These are phyloP conservation scores for Ctenochaetus hawaiiensis DNA, from an alignment of 2,797 vertebrate species.

Conservation along the genomic window DNA sequence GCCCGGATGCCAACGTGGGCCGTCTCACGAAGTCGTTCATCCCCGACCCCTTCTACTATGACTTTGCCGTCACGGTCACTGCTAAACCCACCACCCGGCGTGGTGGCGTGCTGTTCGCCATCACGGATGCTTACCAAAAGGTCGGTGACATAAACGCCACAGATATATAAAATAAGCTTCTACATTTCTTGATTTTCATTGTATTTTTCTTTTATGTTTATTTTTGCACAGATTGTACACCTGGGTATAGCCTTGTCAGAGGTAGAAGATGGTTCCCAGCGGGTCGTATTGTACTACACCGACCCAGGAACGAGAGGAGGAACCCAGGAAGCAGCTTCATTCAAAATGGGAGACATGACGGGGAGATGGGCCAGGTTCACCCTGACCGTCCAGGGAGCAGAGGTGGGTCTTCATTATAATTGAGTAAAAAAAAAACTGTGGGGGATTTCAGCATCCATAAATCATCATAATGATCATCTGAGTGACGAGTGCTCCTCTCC, in stretches of 20 bases:
- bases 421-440: neutral
- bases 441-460: neutral
- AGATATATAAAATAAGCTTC: too few relatives aligned
- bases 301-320: constrained; percentile 82
- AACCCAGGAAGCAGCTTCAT: constrained; percentile 91
- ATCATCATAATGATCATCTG: neutral
- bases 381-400: constrained; percentile 86
- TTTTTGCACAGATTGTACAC: constrained; percentile 83
- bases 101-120: constrained; percentile 92
- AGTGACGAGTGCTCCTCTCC: neutral
- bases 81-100: constrained; percentile 87
- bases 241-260: constrained; percentile 90
- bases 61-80: constrained; percentile 89
- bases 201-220: too few relatives aligned
- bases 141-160: constrained; percentile 19
- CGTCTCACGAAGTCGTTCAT: constrained; percentile 91
- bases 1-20: constrained; percentile 91
- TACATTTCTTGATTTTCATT: neutral
- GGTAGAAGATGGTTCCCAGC: constrained; percentile 90
- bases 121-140: constrained; percentile 93
- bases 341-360: constrained; percentile 92
- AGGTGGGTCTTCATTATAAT: constrained; percentile 59
- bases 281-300: constrained; percentile 92
- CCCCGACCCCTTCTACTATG: constrained; percentile 88
- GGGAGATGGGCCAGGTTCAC: constrained; percentile 92